Base-by-base conservation (phyloP, 2,113 vertebrate genomes). In the Sialia sialis region DNA sequence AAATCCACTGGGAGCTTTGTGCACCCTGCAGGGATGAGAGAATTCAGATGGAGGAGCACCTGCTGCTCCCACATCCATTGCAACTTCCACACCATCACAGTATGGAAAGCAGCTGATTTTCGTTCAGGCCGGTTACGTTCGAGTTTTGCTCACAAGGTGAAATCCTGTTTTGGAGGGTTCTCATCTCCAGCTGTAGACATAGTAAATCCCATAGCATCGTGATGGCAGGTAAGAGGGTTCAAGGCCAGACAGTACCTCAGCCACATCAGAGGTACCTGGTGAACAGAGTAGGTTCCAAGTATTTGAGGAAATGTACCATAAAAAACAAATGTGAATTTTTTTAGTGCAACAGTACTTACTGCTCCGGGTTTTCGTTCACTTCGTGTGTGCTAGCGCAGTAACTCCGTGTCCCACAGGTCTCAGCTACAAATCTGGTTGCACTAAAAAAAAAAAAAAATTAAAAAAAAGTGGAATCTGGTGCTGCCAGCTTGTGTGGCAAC, bases 401-500 rank as follows among this genome's bases (percentile, higher is more conserved):
- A 93, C 88, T 96, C 95, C 38, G 1, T 95, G 36, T 80, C 96
- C 96, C 93, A 59, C 91, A 93, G 96, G 95, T 83, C 94, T 93
- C 84, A 13, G 16, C 70, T 79, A 44, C 91, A 30, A 93, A 90
- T 52, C 70, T 89, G 94, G 85, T 93, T 97, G 91, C 87, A 77
- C 95, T 91, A 58, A 70, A 72, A 63, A 39, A 69, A 49, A 30
- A 52, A 39, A 49, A 25, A 56, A n/a, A 32, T 13, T 39, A 46
- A 67, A 16, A 29, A 52, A 88, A 90, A 82, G 44, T 58, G 26
- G 67, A 76, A 83, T 90, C 43, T 92, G 89, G 93, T 94, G 89
- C 87, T 89, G 44, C 93, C 97, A 94, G 87, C 95, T 95, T 76
- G 76, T 92, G 94, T 67, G 87, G 94, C 95, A 94, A 36, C 96